Evolutionary conservation across 2,113 vertebrate genomes (phyloP).

Genomic region (Talpa occidentalis): DNA sequence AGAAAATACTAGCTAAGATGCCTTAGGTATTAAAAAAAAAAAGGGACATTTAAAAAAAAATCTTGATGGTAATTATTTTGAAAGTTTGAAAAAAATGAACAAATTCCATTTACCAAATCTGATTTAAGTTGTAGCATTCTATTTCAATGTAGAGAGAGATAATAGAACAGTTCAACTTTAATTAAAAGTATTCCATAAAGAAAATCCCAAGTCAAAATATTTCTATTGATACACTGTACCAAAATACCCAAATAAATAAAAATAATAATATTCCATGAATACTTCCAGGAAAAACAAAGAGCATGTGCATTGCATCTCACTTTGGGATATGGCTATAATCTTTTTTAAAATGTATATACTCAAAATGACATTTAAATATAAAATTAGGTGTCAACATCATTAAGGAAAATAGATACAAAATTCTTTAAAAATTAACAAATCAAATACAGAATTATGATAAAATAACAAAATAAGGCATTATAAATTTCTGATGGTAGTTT

Average conservation of each 20-base stretch:
- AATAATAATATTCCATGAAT: not conserved
- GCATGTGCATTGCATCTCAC: not conserved
- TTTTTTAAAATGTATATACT: not conserved
- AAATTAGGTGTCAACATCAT: not conserved
- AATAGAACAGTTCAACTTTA: not conserved
- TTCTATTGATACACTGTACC: not conserved
- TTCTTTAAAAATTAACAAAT: not conserved
- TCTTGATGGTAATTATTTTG: not conserved
- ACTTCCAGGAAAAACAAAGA: not conserved
- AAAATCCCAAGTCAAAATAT: not conserved
- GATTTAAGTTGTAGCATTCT: not conserved
- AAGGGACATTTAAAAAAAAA: not conserved
- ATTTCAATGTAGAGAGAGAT: not conserved
- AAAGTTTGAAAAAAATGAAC: not conserved
- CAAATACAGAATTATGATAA: not conserved
- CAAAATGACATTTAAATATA: not conserved
- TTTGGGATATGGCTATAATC: not conserved
- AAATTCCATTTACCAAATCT: not conserved
- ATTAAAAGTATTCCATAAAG: not conserved
- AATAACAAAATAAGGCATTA: not conserved
- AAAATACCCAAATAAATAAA: not conserved
- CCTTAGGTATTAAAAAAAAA: not conserved
- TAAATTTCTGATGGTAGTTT: not conserved
- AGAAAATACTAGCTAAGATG: not conserved
- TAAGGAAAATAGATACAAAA: not conserved